phyloP scores from a whole-genome alignment of 2,888 invertebrate species.

The Microplitis deprimator region DNA sequence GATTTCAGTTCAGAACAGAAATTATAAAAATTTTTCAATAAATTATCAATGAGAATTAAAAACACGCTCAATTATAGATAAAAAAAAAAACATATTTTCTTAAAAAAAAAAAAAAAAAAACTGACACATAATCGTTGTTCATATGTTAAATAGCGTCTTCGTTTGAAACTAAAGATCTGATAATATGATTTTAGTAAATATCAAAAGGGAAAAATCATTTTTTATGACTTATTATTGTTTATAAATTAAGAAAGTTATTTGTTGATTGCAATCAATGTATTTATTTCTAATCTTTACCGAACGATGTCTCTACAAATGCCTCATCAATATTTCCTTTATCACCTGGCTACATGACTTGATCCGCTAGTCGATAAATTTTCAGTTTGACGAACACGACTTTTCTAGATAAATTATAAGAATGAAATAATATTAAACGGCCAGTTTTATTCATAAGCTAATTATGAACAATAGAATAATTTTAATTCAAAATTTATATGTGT shows the following conservation, averaged over 20 bases:
- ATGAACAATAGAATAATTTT: not conserved
- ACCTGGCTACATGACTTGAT: not conserved
- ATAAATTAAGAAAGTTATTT: not conserved
- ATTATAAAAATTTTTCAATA: not conserved
- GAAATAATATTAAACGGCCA: not conserved
- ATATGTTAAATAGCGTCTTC: not conserved
- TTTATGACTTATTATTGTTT: too few relatives aligned
- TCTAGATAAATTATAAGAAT: not conserved
- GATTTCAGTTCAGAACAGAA: too few relatives aligned
- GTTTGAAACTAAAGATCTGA: not conserved
- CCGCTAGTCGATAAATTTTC: not conserved
- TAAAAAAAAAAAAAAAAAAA: too few relatives aligned
- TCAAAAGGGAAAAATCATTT: too few relatives aligned
- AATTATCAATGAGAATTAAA: not conserved
- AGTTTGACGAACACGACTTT: not conserved
- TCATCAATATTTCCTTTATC: not conserved
- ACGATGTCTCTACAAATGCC: not conserved
- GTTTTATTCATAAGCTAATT: not conserved
- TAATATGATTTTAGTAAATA: not conserved
- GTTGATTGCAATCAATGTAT: too few relatives aligned
- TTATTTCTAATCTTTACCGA: not conserved
- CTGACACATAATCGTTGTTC: not conserved
- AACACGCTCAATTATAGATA: not conserved
- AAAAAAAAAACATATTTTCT: not conserved
- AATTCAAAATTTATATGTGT: not conserved